Base-by-base conservation (phyloP, 2,888 invertebrate genomes). In the Pandemis corylana region DNA sequence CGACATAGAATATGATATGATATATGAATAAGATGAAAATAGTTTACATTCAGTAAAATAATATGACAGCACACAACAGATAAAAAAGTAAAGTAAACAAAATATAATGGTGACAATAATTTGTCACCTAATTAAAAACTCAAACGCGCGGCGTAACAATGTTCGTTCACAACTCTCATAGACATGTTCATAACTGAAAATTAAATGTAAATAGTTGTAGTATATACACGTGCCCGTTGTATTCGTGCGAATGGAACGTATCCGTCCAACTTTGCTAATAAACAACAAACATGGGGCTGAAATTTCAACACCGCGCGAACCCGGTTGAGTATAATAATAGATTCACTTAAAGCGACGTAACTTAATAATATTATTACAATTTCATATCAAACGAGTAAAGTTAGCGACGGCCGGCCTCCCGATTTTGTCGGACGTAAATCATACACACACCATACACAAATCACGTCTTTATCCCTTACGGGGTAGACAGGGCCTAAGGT, bases 181-280 rank as follows among this genome's bases (percentile, higher is more conserved):
- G 12, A 36, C 49, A 66, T 49, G 65, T 49, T 49, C 51, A 66
- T 66, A 36, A 66, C 28, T 28, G 13, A 49, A 49, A 66, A 66
- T 66, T 46, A 49, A 49, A 66, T 66, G 65, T 66, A 66, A 66
- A 66, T 51, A 66, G 65, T 66, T 65, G 65, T 66, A 49, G n/a
- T n/a, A 66, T 63, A 13, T 44, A 64, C 28, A 2, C 20, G 20
- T 56, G 53, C 9, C n/a, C 65, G 46, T 61, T 67, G 59, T 44
- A 56, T 46, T n/a, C 56, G 13, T 36, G 41, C 36, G 67, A 15
- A 46, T 62, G 51, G 10, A 42, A 53, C 20, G 20, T 67, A 15
- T 51, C 42, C 68, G 56, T 64, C 56, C 41, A 63, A 72, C 63
- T 68, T 63, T 56, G 68, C 56, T 63, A 72, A 63, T 72, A 72